Conservation (phyloP, 2,888 invertebrate species). For the Nomada ruficornis region DNA sequence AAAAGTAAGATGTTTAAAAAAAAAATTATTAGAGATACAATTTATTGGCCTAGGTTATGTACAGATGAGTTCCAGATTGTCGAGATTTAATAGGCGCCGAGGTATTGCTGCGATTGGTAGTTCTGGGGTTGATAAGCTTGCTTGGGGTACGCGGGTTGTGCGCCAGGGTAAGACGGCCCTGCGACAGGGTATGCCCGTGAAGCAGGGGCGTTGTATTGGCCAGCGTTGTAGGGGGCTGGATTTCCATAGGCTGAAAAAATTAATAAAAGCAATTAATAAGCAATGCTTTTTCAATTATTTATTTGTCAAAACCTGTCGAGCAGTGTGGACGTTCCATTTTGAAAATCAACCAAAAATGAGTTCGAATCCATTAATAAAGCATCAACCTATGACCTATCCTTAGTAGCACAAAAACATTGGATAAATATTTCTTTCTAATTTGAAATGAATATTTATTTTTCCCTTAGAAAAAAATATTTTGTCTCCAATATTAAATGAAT, state of each 20-base stretch:
- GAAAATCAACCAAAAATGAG: no score
- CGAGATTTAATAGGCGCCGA: constrained; percentile 71
- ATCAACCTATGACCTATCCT: no score
- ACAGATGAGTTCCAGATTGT: constrained; percentile 70
- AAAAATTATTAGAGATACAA: constrained; percentile 75
- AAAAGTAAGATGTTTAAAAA: constrained; percentile 63
- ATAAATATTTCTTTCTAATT: no score
- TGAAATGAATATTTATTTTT: no score
- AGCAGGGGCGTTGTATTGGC: constrained; percentile 64
- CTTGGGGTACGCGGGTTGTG: constrained; percentile 61
- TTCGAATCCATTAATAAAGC: no score
- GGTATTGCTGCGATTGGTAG: constrained; percentile 77
- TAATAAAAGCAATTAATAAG: background rate
- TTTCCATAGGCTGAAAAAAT: constrained; percentile 72
- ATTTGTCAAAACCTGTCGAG: no score
- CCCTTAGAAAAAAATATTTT: no score
- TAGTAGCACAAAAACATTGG: no score
- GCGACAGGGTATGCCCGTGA: constrained; percentile 40
- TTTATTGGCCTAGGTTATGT: constrained; percentile 84
- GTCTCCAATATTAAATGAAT: no score
- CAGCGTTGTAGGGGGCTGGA: constrained; percentile 61
- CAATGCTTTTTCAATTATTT: no score
- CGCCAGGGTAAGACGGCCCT: constrained; percentile 58
- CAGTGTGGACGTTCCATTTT: no score
- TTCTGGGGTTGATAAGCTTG: constrained; percentile 75